These are phyloP conservation scores for Pseudomyrmex sp. DNA, from an alignment of 1,140 invertebrate genomes.

Conservation along the genomic window DNA sequence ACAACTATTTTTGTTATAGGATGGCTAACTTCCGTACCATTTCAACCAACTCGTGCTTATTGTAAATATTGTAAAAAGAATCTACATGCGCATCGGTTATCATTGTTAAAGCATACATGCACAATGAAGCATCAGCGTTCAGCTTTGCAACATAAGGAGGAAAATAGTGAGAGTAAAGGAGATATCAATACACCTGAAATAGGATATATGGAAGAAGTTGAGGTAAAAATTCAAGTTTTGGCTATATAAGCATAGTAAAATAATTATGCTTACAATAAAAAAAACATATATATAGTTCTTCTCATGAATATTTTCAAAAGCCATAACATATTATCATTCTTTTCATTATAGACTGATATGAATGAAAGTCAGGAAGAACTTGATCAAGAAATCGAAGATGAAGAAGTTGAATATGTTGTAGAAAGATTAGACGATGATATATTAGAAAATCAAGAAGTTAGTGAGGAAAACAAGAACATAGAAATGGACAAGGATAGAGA, in stretches of 20 bases:
- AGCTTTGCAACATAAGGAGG: slow-evolving; percentile 78
- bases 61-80: slow-evolving; percentile 87
- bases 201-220: slow-evolving; percentile 49
- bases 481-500: slow-evolving; percentile 76
- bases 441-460: slow-evolving; percentile 68
- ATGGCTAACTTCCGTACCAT: slow-evolving; percentile 86
- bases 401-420: slow-evolving; percentile 76
- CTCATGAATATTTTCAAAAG: neutral
- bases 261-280: no score
- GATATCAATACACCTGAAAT: slow-evolving; percentile 45
- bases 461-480: slow-evolving; percentile 57
- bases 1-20: slow-evolving; percentile 78
- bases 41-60: slow-evolving; percentile 85
- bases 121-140: slow-evolving; percentile 87
- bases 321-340: no score
- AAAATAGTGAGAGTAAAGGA: slow-evolving; percentile 62
- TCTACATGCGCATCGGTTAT: slow-evolving; percentile 87
- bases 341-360: slow-evolving; percentile 21
- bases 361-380: slow-evolving; percentile 31
- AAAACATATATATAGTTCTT: neutral
- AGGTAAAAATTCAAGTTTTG: slow-evolving; percentile 12
- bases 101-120: slow-evolving; percentile 87
- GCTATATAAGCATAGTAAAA: no score
- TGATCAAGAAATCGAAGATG: slow-evolving; percentile 66
- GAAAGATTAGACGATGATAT: slow-evolving; percentile 77